phyloP scores from a whole-genome alignment of 2,797 vertebrate species.

The Hybognathus amarus region DNA sequence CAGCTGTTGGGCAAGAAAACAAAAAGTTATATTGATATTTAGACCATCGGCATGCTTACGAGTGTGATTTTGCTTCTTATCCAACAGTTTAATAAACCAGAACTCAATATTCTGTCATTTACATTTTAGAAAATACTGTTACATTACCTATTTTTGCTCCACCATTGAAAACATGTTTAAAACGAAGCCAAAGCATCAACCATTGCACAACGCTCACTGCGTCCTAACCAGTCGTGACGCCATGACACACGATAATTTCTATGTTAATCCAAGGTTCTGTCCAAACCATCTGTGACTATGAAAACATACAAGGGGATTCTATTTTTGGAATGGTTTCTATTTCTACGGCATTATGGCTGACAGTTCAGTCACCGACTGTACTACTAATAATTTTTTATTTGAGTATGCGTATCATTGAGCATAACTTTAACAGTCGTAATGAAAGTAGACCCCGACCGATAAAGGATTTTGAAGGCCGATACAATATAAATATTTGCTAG shows the following conservation, averaged over 20 bases:
- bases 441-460: too few relatives aligned
- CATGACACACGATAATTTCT: neutral
- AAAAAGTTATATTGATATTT: slow-evolving; percentile 11
- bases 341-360: neutral
- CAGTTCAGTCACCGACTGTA: neutral
- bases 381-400: neutral
- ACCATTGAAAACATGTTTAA: neutral
- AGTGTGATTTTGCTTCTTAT: neutral
- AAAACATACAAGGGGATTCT: neutral
- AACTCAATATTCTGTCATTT: neutral
- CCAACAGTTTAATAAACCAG: neutral
- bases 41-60: neutral
- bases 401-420: neutral
- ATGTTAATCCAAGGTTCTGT: neutral
- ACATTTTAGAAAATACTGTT: neutral
- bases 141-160: neutral
- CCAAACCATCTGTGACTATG: neutral
- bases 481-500: too few relatives aligned
- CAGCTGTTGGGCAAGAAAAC: neutral
- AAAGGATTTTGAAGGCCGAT: too few relatives aligned
- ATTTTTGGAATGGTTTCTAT: neutral
- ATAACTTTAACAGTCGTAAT: neutral
- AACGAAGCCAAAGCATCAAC: neutral
- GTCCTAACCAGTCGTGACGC: neutral
- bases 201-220: neutral